These are phyloP conservation scores for Hypocryptadius cinnamomeus DNA, from an alignment of 2,113 vertebrate species.

Conservation along the genomic window DNA sequence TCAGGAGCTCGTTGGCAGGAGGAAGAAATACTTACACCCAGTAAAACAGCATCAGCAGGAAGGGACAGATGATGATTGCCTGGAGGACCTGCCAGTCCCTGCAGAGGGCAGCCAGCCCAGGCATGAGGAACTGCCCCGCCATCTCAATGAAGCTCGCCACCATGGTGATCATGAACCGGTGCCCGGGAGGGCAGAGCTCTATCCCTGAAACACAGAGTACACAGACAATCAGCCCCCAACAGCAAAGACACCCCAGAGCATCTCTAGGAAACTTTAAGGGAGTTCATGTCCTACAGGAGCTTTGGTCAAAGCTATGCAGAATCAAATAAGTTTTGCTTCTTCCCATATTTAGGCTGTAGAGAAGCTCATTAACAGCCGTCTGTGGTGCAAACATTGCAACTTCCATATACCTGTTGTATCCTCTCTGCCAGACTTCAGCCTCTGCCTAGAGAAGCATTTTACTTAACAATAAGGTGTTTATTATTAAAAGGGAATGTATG, in stretches of 20 bases:
- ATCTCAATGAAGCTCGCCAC: conserved; percentile 92
- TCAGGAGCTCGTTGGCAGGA: not conserved
- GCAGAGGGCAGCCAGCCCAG: conserved; percentile 87
- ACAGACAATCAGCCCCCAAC: not conserved
- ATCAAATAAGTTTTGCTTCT: not conserved
- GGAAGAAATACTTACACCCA: conserved; percentile 82
- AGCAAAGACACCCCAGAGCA: not conserved
- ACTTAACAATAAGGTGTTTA: not conserved
- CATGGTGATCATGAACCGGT: conserved; percentile 97
- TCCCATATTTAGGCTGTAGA: not conserved
- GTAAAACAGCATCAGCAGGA: conserved; percentile 90
- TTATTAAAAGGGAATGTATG: not conserved
- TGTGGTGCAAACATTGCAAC: not conserved
- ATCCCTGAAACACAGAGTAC: conserved; percentile 79
- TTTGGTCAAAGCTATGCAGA: not conserved
- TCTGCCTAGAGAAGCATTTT: not conserved
- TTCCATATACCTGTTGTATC: not conserved
- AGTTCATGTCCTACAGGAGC: not conserved
- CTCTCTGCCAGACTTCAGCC: not conserved
- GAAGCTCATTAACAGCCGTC: not conserved
- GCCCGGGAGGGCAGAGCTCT: conserved; percentile 88
- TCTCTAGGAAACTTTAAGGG: not conserved
- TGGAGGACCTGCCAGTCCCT: conserved; percentile 96
- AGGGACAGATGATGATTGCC: conserved; percentile 92
- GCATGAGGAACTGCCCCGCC: conserved; percentile 93